Conservation (phyloP, 2,888 invertebrate species). For the Neoascia interrupta region DNA sequence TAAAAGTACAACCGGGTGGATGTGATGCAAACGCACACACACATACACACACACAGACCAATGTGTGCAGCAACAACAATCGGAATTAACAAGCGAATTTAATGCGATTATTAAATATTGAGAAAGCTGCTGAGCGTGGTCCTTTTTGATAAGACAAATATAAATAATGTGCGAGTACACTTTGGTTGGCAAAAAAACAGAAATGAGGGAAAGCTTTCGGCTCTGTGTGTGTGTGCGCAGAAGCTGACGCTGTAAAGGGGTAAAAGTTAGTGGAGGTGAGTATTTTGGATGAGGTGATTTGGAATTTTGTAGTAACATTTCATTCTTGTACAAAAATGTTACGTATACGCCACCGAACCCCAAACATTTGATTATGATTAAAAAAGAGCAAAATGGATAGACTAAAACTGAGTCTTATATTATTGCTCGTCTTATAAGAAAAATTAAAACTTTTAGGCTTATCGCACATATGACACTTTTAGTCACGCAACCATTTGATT, state of each 20-base stretch:
- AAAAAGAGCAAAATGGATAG: too few species aligned
- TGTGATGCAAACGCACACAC: neutral
- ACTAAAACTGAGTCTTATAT: too few species aligned
- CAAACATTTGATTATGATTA: neutral
- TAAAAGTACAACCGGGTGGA: too few species aligned
- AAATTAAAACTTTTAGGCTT: too few species aligned
- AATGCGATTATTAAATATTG: conserved; percentile 62
- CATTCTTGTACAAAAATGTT: neutral
- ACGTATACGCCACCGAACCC: conserved; percentile 24
- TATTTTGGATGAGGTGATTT: conserved; percentile 46
- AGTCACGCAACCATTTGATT: too few species aligned
- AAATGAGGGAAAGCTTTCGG: conserved; percentile 1
- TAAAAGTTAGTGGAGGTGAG: too few species aligned
- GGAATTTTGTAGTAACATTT: too few species aligned
- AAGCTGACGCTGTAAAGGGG: neutral
- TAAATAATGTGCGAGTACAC: conserved; percentile 1
- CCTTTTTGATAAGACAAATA: conserved; percentile 53
- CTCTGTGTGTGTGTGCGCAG: conserved; percentile 34
- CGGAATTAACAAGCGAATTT: conserved; percentile 42
- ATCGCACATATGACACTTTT: too few species aligned
- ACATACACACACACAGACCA: conserved; percentile 1
- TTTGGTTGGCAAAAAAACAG: neutral
- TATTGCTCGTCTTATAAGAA: too few species aligned
- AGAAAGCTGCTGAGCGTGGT: conserved; percentile 58
- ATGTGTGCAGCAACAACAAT: conserved; percentile 11